phyloP scores from a whole-genome alignment of 2,797 vertebrate genomes.

The Enteromius radiatus region DNA sequence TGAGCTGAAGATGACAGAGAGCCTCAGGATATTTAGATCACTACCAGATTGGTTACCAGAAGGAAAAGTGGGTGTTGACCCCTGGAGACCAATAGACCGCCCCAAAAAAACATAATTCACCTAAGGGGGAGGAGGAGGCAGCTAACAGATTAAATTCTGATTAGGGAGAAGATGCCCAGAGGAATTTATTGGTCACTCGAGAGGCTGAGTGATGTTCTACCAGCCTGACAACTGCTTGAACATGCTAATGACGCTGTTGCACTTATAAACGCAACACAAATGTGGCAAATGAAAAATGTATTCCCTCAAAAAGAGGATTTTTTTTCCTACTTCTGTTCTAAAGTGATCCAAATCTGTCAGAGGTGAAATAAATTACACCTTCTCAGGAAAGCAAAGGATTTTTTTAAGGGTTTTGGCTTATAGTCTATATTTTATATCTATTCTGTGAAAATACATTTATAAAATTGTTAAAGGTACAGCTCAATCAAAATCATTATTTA shows the following conservation, averaged over 20 bases:
- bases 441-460: not conserved
- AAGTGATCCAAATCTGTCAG: slow-evolving; percentile 45
- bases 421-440: slow-evolving; percentile 15
- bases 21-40: slow-evolving; percentile 82
- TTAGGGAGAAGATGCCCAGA: slow-evolving; percentile 71
- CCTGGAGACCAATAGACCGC: slow-evolving; percentile 77
- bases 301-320: slow-evolving; percentile 26
- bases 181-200: slow-evolving; percentile 64
- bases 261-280: slow-evolving; percentile 59
- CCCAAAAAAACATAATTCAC: slow-evolving; percentile 78
- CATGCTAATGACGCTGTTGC: slow-evolving; percentile 59
- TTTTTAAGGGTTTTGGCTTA: slow-evolving; percentile 14
- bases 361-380: slow-evolving; percentile 35
- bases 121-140: slow-evolving; percentile 69
- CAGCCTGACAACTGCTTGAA: slow-evolving; percentile 56
- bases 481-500: not conserved
- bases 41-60: slow-evolving; percentile 76
- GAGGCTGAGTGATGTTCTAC: slow-evolving; percentile 66
- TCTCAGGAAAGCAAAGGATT: slow-evolving; percentile 26
- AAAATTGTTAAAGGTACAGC: not conserved
- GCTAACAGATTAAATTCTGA: slow-evolving; percentile 86
- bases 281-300: slow-evolving; percentile 52
- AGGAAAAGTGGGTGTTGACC: slow-evolving; percentile 64
- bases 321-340: not conserved
- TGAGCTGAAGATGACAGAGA: slow-evolving; percentile 81